Evolutionary conservation across 2,888 invertebrate genomes (phyloP), one percentile per base, ranked within the genome.

Genomic region (Caenorhabditis drosophilae): DNA sequence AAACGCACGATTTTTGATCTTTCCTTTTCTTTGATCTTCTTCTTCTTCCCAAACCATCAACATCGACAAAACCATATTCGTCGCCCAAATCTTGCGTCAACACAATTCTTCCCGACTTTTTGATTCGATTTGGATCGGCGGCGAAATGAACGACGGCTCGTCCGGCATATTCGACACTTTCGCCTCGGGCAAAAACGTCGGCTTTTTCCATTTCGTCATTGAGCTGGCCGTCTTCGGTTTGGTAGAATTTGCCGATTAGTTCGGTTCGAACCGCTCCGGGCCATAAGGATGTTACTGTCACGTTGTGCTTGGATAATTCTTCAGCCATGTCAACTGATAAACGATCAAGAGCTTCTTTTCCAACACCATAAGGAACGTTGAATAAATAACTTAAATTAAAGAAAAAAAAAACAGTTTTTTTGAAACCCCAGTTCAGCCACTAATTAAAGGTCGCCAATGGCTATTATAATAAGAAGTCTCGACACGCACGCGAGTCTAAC

Each of bases 261-360:
- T 86, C 86, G 1, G 86, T 86, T 20, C 75, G 71, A 0, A 85
- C 85, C 7, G 84, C 78, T 31, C 85, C 86, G 0, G 86, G 86
- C 85, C 85, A 86, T 2, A 86, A 70, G 41, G 84, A 84, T 3
- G 86, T 73, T 40, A 73, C 82, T 4, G 83, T 77, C 2, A 86
- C 83, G 36, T 72, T 67, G n/a, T n/a, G 79, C n/a, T 60, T 60
- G 38, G 57, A 53, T 48, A 86, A 75, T 64, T 86, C 86, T 18
- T 79, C 38, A 0, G 82, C 85, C 70, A 84, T 85, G 71, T 86
- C 86, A 1, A 81, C 84, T 0, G 86, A 84, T 84, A 86, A 83
- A 26, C 86, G 73, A 67, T 86, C 86, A 44, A 85, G 82, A n/a
- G 85, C 86, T 34, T 80, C 84, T 67, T 86, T 86, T 16, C 86